These are phyloP conservation scores for Argyresthia goedartella DNA, from an alignment of 2,888 invertebrate genomes.

Conservation along the genomic window DNA sequence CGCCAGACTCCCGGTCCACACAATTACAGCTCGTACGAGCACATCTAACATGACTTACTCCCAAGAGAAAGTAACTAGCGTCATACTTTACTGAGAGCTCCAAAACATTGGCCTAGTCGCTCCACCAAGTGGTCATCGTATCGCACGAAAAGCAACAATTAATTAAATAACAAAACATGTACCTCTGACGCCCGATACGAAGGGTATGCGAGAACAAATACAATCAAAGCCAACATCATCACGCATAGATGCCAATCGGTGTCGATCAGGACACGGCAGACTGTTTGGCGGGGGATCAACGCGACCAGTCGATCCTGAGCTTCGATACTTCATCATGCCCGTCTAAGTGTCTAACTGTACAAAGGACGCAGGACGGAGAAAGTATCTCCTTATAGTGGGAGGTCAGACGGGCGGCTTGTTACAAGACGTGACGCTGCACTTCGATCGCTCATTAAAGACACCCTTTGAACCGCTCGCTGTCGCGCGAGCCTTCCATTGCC, in stretches of 20 bases:
- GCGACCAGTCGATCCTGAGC: not conserved
- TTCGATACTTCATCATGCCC: not conserved
- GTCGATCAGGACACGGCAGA: constrained; percentile 10
- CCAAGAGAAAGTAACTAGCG: not conserved
- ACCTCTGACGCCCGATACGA: too few species aligned
- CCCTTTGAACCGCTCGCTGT: constrained; percentile 20
- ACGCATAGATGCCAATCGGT: constrained; percentile 8
- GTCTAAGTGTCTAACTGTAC: not conserved
- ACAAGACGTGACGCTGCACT: constrained; percentile 55
- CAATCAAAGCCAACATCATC: constrained; percentile 8
- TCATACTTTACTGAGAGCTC: too few species aligned
- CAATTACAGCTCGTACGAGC: not conserved
- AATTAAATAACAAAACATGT: too few species aligned
- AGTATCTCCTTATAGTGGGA: not conserved
- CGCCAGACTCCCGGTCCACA: not conserved
- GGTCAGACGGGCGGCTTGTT: constrained; percentile 33
- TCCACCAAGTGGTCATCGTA: too few species aligned
- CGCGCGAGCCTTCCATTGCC: constrained; percentile 1
- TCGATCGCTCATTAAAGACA: constrained; percentile 36
- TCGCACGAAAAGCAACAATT: too few species aligned
- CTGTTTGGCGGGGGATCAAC: constrained; percentile 9
- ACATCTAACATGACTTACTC: not conserved
- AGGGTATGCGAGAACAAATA: not conserved
- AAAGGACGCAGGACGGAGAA: not conserved
- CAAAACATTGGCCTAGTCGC: too few species aligned